Evolutionary conservation across 2,888 invertebrate genomes (phyloP).

Genomic region (Xestia c-nigrum): DNA sequence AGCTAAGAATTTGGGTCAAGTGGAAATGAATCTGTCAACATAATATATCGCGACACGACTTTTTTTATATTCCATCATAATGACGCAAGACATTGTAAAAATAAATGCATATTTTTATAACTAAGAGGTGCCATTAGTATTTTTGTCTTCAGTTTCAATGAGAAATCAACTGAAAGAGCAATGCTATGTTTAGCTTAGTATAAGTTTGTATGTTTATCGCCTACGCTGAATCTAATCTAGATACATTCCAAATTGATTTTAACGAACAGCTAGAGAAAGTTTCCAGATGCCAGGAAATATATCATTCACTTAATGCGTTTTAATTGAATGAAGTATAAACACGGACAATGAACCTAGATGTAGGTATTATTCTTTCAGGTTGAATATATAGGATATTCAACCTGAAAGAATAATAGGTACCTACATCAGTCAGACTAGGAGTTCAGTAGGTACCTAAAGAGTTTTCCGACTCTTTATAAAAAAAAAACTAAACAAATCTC

Average conservation of each 20-base stretch:
- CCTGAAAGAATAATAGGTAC: no score
- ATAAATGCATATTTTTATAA: slow-evolving; percentile 55
- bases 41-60: not conserved
- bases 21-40: slow-evolving; percentile 53
- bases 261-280: slow-evolving; percentile 20
- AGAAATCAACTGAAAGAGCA: slow-evolving; percentile 10
- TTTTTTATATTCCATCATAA: slow-evolving; percentile 20
- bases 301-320: slow-evolving; percentile 28
- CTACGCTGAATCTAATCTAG: slow-evolving; percentile 33
- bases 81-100: slow-evolving; percentile 58
- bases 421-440: not conserved
- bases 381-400: no score
- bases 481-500: not conserved
- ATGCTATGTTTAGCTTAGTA: slow-evolving; percentile 42
- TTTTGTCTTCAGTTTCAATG: slow-evolving; percentile 28
- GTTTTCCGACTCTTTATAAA: no score
- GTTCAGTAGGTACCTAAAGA: not conserved
- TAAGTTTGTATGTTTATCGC: slow-evolving; percentile 26
- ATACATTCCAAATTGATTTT: slow-evolving; percentile 14
- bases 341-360: slow-evolving; percentile 24
- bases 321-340: slow-evolving; percentile 16
- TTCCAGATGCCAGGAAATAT: slow-evolving; percentile 13
- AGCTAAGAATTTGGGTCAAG: slow-evolving; percentile 26
- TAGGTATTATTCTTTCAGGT: slow-evolving; percentile 4
- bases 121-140: slow-evolving; percentile 26